phyloP scores from a whole-genome alignment of 2,888 invertebrate species.

The Helleia helle region DNA sequence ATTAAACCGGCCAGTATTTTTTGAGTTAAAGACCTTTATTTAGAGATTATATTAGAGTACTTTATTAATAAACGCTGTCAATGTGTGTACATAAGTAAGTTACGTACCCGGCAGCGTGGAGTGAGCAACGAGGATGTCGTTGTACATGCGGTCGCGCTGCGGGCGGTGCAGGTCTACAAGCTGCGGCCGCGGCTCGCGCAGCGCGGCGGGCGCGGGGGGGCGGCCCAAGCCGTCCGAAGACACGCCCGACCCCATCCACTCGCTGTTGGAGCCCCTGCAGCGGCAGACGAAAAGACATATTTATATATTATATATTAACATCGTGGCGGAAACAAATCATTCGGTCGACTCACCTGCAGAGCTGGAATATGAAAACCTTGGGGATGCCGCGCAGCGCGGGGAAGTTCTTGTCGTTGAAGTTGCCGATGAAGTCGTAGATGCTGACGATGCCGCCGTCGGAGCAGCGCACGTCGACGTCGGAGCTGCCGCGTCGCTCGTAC shows the following conservation, averaged over 20 bases:
- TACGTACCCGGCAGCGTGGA: slow-evolving; percentile 74
- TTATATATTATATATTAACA: no score
- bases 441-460: slow-evolving; percentile 67
- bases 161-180: slow-evolving; percentile 19
- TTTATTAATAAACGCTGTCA: no score
- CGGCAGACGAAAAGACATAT: slow-evolving; percentile 40
- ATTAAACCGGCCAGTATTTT: no score
- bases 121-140: slow-evolving; percentile 78
- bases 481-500: slow-evolving; percentile 39
- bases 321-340: no score
- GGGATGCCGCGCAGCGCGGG: slow-evolving; percentile 73
- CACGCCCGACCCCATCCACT: slow-evolving; percentile 22
- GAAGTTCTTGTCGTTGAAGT: slow-evolving; percentile 74
- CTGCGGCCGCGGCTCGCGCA: slow-evolving; percentile 42
- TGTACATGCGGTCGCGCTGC: slow-evolving; percentile 47
- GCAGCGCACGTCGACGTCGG: slow-evolving; percentile 75
- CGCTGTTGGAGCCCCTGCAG: slow-evolving; percentile 63
- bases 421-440: slow-evolving; percentile 68
- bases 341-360: slow-evolving; percentile 77
- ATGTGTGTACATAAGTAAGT: no score
- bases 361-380: slow-evolving; percentile 83
- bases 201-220: slow-evolving; percentile 11
- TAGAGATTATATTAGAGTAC: no score
- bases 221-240: slow-evolving; percentile 22
- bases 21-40: no score